Evolutionary conservation across 1,140 invertebrate species (phyloP).

Genomic region (Phortica variegata): DNA sequence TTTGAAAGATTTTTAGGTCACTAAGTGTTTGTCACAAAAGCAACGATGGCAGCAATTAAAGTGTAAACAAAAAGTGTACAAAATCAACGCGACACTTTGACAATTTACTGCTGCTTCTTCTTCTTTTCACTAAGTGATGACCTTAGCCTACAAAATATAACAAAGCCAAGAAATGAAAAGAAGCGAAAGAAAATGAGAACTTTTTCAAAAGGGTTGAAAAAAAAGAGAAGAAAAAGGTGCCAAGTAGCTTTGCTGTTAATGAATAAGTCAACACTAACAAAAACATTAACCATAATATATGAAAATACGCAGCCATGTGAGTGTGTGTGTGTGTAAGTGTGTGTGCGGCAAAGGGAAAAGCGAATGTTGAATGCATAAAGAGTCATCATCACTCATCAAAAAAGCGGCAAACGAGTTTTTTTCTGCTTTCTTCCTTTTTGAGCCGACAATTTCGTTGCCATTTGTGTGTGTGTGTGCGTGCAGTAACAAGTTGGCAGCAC

Average conservation of each 20-base stretch:
- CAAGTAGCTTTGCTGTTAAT: constrained; percentile 54
- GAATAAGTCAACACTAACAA: constrained; percentile 38
- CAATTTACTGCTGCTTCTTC: too few species aligned
- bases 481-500: too few species aligned
- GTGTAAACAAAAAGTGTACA: too few species aligned
- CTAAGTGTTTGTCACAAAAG: too few species aligned
- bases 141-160: constrained; percentile 43
- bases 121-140: constrained; percentile 26
- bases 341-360: too few species aligned
- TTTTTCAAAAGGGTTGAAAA: constrained; percentile 4
- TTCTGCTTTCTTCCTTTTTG: constrained; percentile 14
- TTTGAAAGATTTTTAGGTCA: too few species aligned
- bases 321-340: constrained; percentile 12
- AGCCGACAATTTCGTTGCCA: constrained; percentile 8
- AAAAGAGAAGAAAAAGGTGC: constrained; percentile 28
- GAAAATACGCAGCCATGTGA: constrained; percentile 27
- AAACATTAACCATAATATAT: not conserved
- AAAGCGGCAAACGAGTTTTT: constrained; percentile 30
- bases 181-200: not conserved
- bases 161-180: constrained; percentile 3
- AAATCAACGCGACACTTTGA: too few species aligned
- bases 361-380: too few species aligned
- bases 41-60: too few species aligned
- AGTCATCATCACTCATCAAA: too few species aligned
- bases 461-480: too few species aligned